Base-by-base conservation (phyloP, 2,888 invertebrate genomes). In the Eupelmus urozonus region DNA sequence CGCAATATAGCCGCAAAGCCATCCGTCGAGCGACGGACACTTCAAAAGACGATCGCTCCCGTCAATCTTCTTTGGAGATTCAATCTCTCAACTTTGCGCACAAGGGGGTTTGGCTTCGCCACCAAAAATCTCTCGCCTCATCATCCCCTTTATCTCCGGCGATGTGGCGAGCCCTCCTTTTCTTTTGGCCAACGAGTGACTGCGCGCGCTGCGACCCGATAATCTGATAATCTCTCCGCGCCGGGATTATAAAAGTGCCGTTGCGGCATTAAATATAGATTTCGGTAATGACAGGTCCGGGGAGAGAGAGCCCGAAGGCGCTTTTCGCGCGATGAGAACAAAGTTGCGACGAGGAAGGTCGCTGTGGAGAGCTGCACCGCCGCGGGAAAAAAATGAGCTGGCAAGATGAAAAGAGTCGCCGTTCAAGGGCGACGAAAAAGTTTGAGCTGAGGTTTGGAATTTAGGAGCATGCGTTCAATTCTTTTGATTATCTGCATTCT, bases 161-260 rank as follows among this genome's bases (percentile, higher is more conserved):
- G n/a, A 34, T 5, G 45, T 27, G 51, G 29, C 49, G 66, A 59
- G 62, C 57, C 57, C 62, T 71, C 67, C 49, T 71, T 73, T 29
- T 63, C 62, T 49, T 18, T 53, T 40, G 4, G 13, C 55, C 27
- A 34, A 34, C 34, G 34, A 45, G 45, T 45, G 45, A 13, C 27
- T 23, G 2, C 9, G 51, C 27, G 71, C 67, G n/a, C n/a, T n/a
- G n/a, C n/a, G n/a, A n/a, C 67, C 79, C 82, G 85, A 86, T 86
- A 83, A 84, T 84, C 84, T 82, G 86, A 87, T 85, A 86, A 87
- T 83, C n/a, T n/a, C n/a, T n/a, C n/a, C n/a, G n/a, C n/a, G 79
- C 71, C 53, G 65, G 82, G 83, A 85, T 86, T 83, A n/a, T n/a
- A 84, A 85, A 85, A 81, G 82, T 81, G 79, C 80, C 81, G 55